These are phyloP conservation scores for Amphipyra tragopoginis DNA, from an alignment of 2,888 invertebrate species.

Conservation along the genomic window DNA sequence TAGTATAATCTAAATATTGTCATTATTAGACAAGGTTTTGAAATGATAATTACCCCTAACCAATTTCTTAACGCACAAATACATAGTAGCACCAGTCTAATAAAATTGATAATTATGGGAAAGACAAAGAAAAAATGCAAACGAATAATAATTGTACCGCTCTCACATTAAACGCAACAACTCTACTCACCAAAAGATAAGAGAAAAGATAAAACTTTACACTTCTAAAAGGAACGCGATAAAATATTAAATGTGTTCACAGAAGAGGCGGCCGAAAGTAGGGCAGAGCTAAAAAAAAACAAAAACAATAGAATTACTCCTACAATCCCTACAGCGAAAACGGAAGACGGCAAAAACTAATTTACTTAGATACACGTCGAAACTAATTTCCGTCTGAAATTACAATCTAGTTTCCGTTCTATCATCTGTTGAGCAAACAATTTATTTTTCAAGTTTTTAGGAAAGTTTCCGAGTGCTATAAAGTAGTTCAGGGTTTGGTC, in stretches of 20 bases:
- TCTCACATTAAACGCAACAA: background rate
- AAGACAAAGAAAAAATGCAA: background rate
- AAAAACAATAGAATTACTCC: slow-evolving; percentile 1
- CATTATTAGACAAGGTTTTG: too few relatives aligned
- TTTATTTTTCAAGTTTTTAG: background rate
- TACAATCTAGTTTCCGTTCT: slow-evolving; percentile 8
- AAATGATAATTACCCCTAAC: too few relatives aligned
- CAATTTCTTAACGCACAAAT: too few relatives aligned
- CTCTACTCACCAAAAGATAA: slow-evolving; percentile 9
- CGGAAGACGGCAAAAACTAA: slow-evolving; percentile 23
- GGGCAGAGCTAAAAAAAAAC: background rate
- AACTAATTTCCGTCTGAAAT: slow-evolving; percentile 20
- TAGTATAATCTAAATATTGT: too few relatives aligned
- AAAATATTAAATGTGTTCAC: slow-evolving; percentile 22
- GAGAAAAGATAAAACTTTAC: slow-evolving; percentile 7
- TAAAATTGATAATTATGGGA: too few relatives aligned
- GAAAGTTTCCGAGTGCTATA: background rate
- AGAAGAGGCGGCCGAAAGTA: slow-evolving; percentile 12
- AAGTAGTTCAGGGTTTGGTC: too few relatives aligned
- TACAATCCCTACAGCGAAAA: slow-evolving; percentile 10
- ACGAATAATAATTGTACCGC: background rate
- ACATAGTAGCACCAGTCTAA: too few relatives aligned
- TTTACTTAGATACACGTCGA: slow-evolving; percentile 21
- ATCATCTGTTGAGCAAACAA: background rate
- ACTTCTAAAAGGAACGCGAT: slow-evolving; percentile 6